Base-by-base conservation (phyloP, 2,888 invertebrate genomes). In the Sericinus montela region DNA sequence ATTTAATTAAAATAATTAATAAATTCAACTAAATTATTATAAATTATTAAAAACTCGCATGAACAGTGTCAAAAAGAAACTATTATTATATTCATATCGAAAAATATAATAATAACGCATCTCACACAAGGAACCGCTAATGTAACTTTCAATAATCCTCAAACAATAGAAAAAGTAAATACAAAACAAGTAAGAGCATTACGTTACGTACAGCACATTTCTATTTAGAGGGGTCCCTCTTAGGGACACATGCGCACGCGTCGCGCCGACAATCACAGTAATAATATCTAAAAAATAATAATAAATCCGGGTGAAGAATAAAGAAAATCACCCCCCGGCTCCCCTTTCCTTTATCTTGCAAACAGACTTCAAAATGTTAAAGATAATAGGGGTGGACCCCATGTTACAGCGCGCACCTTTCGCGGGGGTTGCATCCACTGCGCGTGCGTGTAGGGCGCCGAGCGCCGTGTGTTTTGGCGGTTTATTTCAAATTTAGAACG, bases 211-310 rank as follows among this genome's bases (percentile, higher is more conserved):
- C 53, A 48, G 53, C 65, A 60, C 68, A 69, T 69, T 64, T 67
- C 65, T 65, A 60, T 65, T 62, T 69, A 66, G 44, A 45, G 78
- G 81, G 79, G 74, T 69, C 69, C 60, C 65, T 67, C 72, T 68
- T 67, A 72, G 72, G 75, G 86, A 80, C 86, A 86, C 86, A 84
- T 87, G 88, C 86, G 86, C 87, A 82, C 80, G 82, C 87, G 87
- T 64, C 82, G 72, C 53, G 58, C 62, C 72, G 63, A 72, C 83
- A 84, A 85, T 85, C 85, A 81, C 74, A 77, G 85, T 87, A 88
- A 88, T 88, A 87, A 87, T 88, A 87, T 82, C 85, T 84, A 87
- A 87, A 88, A 86, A 88, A 87, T 87, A 87, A 88, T 87, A 88
- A 88, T 88, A 88, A 87, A 87, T 83, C 82, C 85, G 81, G 83